Conservation (phyloP, 2,888 invertebrate genomes). For the Chrysopilus asiliformis region DNA sequence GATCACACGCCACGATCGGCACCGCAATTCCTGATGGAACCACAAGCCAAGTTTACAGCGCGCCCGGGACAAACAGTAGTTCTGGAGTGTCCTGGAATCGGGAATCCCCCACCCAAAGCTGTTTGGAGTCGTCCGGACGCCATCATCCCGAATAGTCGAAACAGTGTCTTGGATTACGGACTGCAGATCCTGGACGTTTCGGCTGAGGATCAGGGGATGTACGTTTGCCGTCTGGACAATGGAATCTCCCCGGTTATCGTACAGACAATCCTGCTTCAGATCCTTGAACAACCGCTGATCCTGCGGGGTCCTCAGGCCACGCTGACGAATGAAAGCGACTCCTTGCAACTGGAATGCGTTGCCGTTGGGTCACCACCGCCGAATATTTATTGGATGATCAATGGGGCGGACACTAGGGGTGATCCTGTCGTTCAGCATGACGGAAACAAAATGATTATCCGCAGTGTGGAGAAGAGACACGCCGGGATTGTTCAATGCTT, state of each 20-base stretch:
- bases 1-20: conserved; percentile 29
- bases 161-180: conserved; percentile 41
- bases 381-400: conserved; percentile 69
- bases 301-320: conserved; percentile 33
- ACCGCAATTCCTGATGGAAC: conserved; percentile 33
- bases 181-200: conserved; percentile 45
- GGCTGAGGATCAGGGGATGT: conserved; percentile 56
- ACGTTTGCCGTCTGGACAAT: conserved; percentile 63
- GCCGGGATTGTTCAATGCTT: conserved; percentile 87
- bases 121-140: conserved; percentile 51
- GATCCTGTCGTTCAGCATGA: conserved; percentile 40
- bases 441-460: conserved; percentile 45
- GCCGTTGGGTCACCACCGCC: conserved; percentile 64
- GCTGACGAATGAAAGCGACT: conserved; percentile 40
- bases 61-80: conserved; percentile 48
- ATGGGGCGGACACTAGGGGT: conserved; percentile 55
- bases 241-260: conserved; percentile 39
- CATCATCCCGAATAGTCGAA: conserved; percentile 39
- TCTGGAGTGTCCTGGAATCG: conserved; percentile 56
- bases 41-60: conserved; percentile 34
- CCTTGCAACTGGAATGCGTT: conserved; percentile 41
- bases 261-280: conserved; percentile 41
- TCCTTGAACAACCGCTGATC: conserved; percentile 39
- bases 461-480: conserved; percentile 64
- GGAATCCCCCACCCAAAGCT: conserved; percentile 51